phyloP scores from a whole-genome alignment of 2,888 invertebrate genomes.

The Catonia carolina region DNA sequence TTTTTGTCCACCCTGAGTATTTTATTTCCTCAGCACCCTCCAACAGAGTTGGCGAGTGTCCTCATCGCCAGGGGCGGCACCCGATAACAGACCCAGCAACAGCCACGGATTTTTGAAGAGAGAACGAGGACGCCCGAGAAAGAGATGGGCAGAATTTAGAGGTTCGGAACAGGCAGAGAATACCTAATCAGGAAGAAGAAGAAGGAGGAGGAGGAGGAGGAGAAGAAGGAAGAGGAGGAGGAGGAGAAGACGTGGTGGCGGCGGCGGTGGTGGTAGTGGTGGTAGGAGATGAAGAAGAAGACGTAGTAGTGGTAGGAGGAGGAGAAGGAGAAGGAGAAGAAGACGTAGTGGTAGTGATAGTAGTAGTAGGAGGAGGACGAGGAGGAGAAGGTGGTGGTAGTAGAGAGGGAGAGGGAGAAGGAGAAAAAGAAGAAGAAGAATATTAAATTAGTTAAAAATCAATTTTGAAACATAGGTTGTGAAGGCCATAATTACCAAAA shows the following conservation, averaged over 20 bases:
- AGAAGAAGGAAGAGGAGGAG: background rate
- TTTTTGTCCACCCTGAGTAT: too few species aligned
- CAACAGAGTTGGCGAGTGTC: too few species aligned
- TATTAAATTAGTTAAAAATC: too few species aligned
- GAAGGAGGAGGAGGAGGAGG: background rate
- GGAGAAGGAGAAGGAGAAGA: background rate
- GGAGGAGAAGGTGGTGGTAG: background rate
- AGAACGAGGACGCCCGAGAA: too few species aligned
- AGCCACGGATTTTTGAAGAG: background rate
- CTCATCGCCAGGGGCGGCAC: too few species aligned
- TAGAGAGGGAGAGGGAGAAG: background rate
- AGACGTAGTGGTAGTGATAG: background rate
- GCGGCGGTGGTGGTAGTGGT: background rate
- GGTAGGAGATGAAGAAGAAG: background rate
- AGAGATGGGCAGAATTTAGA: too few species aligned
- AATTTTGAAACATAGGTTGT: too few species aligned
- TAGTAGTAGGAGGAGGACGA: background rate
- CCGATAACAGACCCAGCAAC: too few species aligned
- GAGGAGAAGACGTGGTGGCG: background rate
- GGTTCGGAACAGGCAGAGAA: background rate
- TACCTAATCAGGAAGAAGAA: background rate
- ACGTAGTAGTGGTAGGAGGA: background rate
- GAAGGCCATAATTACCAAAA: too few species aligned
- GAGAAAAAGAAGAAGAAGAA: background rate
- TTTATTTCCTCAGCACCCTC: too few species aligned